Evolutionary conservation across 2,888 invertebrate genomes (phyloP).

Genomic region (Coremacera marginata): DNA sequence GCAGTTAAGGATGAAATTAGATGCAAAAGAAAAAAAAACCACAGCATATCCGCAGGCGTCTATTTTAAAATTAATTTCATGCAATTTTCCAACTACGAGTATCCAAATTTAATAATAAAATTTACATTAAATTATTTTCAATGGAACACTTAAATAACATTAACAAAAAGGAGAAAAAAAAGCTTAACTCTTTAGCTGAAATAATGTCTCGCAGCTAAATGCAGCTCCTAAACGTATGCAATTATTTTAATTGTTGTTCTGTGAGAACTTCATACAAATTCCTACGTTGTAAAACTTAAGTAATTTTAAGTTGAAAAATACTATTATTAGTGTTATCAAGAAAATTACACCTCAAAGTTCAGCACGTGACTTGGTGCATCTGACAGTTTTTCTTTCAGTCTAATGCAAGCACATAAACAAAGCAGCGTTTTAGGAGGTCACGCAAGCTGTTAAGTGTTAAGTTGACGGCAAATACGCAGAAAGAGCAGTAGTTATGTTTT

Average conservation of each 20-base stretch:
- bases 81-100: not conserved
- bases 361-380: conserved; percentile 6
- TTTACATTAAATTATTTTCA: not conserved
- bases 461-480: not conserved
- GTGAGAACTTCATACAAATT: conserved; percentile 8
- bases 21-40: not conserved
- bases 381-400: not conserved
- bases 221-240: conserved; percentile 14
- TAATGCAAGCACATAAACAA: not conserved
- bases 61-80: not conserved
- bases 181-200: not conserved
- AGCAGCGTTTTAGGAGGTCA: conserved; percentile 12
- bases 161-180: not conserved
- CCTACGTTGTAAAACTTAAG: conserved; percentile 2
- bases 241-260: conserved; percentile 25
- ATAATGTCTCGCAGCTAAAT: not conserved
- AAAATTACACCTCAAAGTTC: conserved; percentile 18
- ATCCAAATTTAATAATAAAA: not conserved
- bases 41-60: conserved; percentile 9
- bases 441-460: conserved; percentile 20
- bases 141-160: not conserved
- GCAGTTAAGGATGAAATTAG: not conserved
- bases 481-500: not conserved
- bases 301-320: conserved; percentile 15
- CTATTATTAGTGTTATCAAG: conserved; percentile 19